Conservation (phyloP, 2,113 vertebrate species). For the Sarotherodon lohbergeri region DNA sequence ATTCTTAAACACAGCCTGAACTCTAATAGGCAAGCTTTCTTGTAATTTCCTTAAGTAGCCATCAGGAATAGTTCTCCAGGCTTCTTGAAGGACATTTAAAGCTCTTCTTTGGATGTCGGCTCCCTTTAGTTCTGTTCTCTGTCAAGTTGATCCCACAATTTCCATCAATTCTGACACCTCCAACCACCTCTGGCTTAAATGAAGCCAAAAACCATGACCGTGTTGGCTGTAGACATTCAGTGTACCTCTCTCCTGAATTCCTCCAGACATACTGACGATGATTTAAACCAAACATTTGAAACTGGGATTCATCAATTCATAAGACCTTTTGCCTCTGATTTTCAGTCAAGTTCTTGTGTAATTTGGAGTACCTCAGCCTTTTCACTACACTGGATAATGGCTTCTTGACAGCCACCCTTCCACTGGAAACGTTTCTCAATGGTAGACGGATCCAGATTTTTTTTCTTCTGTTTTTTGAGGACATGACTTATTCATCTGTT, state of each 20-base stretch:
- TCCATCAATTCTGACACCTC: not conserved
- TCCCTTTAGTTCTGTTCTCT: not conserved
- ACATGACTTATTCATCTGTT: not conserved
- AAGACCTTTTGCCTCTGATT: no score
- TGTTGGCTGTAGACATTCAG: not conserved
- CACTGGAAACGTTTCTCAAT: not conserved
- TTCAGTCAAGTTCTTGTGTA: not conserved
- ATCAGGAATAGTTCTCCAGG: not conserved
- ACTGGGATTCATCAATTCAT: no score
- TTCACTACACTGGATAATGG: not conserved
- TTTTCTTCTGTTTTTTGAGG: not conserved
- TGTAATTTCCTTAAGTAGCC: not conserved
- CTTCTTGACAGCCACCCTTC: not conserved
- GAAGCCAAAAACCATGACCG: not conserved
- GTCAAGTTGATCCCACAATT: not conserved
- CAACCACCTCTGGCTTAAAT: rapidly evolving
- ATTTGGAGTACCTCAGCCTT: not conserved
- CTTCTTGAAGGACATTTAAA: not conserved
- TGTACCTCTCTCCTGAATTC: not conserved
- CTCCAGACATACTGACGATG: not conserved
- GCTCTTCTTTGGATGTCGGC: not conserved
- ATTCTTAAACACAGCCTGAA: not conserved
- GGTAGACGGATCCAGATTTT: not conserved
- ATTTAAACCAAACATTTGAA: no score
- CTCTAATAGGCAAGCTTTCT: not conserved